These are phyloP conservation scores for Phrynocephalus forsythii DNA, from an alignment of 2,797 vertebrate species.

Conservation along the genomic window DNA sequence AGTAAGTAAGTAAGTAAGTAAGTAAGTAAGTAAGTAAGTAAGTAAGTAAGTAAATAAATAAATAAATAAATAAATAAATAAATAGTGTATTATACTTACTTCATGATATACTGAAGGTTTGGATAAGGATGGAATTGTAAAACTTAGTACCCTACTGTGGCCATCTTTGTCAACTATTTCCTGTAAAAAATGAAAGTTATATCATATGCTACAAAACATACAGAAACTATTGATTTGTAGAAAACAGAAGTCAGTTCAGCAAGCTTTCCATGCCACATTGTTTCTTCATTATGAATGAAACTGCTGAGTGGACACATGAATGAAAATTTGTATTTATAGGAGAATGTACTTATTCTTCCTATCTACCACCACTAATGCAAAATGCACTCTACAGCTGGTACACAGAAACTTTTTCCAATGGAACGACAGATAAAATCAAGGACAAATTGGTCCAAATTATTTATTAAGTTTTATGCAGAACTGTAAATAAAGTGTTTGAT, in stretches of 20 bases:
- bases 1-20: too few species aligned
- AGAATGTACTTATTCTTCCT: neutral
- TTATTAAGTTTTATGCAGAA: neutral
- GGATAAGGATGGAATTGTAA: constrained; percentile 96
- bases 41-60: too few species aligned
- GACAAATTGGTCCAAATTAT: neutral
- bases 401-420: neutral
- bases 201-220: neutral
- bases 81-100: constrained; percentile 79
- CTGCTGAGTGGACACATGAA: neutral
- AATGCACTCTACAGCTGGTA: neutral
- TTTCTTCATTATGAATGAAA: neutral
- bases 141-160: constrained; percentile 93
- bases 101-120: constrained; percentile 98
- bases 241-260: neutral
- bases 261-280: neutral
- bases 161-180: constrained; percentile 98
- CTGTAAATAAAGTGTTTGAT: neutral
- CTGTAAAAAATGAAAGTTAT: constrained; percentile 73
- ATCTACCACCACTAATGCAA: neutral
- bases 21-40: too few species aligned
- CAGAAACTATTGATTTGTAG: neutral
- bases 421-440: neutral
- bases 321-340: neutral
- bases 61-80: neutral